Evolutionary conservation across 2,113 vertebrate species (phyloP), one percentile per base, ranked within the genome.

Genomic region (Calonectris borealis): DNA sequence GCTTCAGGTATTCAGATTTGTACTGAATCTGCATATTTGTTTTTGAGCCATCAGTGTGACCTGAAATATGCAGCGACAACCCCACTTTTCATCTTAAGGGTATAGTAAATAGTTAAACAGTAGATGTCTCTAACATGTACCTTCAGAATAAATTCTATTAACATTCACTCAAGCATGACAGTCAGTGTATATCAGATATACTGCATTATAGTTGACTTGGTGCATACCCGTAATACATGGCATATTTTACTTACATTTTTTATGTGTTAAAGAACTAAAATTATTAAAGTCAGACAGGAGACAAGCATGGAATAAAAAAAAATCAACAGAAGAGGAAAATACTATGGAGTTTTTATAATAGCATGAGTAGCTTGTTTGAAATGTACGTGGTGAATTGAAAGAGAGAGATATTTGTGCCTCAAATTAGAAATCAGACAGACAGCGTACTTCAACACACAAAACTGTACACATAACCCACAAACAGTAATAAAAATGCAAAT

Each of bases 401-500:
- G 94, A 97, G 97, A 97, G 96, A 98, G 97, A 98, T 97, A 98
- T 98, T 98, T 98, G 98, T 98, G 97, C 96, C 97, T 98, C 97
- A 98, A 98, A 98, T 98, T 98, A 98, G 97, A 98, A 98, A 98
- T 98, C 97, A 98, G 97, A 98, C 97, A 98, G 97, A 98, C 97
- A 98, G 97, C 81, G 97, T 97, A 98, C 97, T 98, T 98, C 97
- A 98, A 97, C 97, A 96, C 88, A 97, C 97, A 98, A 98, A 98
- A 98, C 97, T 97, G 97, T 98, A 98, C 97, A 98, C 94, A 98
- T 97, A 98, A 98, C 97, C 97, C 96, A 98, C 97, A 98, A 98
- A 98, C 97, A 98, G 98, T 98, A 98, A 98, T 98, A 98, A 98
- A 98, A 98, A 98, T 98, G 98, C 97, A 98, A 98, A 97, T 98